These are phyloP conservation scores for Drosophila virilis DNA, from an alignment of 1,140 invertebrate species.

Conservation along the genomic window DNA sequence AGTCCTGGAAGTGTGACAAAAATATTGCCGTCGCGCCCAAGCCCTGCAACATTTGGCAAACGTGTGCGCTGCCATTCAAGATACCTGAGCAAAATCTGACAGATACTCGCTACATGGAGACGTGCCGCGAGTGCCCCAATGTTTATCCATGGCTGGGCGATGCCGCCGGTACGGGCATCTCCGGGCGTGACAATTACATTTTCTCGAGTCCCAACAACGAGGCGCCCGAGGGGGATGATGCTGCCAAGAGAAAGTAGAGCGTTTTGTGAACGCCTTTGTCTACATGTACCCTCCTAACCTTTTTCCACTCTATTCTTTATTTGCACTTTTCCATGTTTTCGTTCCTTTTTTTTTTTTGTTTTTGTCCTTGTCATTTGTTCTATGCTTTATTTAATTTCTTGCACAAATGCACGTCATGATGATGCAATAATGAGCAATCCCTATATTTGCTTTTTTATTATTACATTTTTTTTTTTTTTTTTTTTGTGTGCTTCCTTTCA, in stretches of 20 bases:
- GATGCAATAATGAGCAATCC: constrained; percentile 44
- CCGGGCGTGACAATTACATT: constrained; percentile 92
- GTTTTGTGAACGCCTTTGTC: background rate
- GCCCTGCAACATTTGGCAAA: constrained; percentile 93
- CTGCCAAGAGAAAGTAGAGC: constrained; percentile 13
- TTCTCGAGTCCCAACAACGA: constrained; percentile 30
- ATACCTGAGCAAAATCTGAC: constrained; percentile 90
- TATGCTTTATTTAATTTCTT: constrained; percentile 37
- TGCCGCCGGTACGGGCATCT: constrained; percentile 91
- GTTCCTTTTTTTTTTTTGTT: constrained; percentile 1
- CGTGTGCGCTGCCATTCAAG: constrained; percentile 93
- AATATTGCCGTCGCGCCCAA: constrained; percentile 87
- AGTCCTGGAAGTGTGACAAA: constrained; percentile 92
- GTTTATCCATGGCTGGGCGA: constrained; percentile 88
- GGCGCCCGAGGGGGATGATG: background rate
- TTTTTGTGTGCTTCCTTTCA: background rate
- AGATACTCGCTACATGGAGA: constrained; percentile 93
- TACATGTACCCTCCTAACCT: background rate
- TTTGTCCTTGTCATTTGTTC: background rate
- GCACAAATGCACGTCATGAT: constrained; percentile 52
- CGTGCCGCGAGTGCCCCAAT: constrained; percentile 93
- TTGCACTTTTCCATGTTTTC: background rate
- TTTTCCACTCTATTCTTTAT: constrained; percentile 1
- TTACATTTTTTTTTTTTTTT: constrained; percentile 10
- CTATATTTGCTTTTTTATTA: constrained; percentile 4